These are phyloP conservation scores for Tetraodon nigroviridis DNA, from an alignment of 2,113 vertebrate species.

Conservation along the genomic window DNA sequence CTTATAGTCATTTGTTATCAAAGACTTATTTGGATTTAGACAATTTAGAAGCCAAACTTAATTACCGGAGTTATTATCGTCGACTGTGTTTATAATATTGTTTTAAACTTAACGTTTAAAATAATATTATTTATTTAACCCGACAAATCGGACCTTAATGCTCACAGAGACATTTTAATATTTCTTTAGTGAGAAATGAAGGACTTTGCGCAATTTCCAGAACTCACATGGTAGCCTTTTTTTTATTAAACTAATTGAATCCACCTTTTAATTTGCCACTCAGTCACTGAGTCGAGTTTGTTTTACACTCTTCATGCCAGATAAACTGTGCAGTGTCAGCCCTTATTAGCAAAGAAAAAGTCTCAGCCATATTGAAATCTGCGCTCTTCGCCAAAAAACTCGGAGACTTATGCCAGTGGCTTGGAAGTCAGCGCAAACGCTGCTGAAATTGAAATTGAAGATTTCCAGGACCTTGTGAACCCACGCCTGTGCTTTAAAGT, in stretches of 20 bases:
- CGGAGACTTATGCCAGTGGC: constrained; percentile 25
- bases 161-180: not conserved
- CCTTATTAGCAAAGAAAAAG: constrained; percentile 24
- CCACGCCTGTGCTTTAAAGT: constrained; percentile 66
- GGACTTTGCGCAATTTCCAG: not conserved
- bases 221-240: not conserved
- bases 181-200: not conserved
- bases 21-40: constrained; percentile 24
- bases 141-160: not conserved
- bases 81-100: too few relatives aligned
- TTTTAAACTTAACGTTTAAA: too few relatives aligned
- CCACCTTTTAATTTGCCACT: constrained; percentile 16
- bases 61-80: not conserved
- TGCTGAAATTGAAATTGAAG: constrained; percentile 63
- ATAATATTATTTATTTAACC: not conserved
- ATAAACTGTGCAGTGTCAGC: constrained; percentile 31
- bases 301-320: constrained; percentile 18
- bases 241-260: not conserved
- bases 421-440: constrained; percentile 55
- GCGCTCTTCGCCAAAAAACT: constrained; percentile 44
- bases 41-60: not conserved
- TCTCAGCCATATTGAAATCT: constrained; percentile 34
- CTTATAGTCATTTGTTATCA: constrained; percentile 65
- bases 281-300: constrained; percentile 6
- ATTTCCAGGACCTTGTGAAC: constrained; percentile 65